Evolutionary conservation across 2,113 vertebrate genomes (phyloP).

Genomic region (Takifugu flavidus): DNA sequence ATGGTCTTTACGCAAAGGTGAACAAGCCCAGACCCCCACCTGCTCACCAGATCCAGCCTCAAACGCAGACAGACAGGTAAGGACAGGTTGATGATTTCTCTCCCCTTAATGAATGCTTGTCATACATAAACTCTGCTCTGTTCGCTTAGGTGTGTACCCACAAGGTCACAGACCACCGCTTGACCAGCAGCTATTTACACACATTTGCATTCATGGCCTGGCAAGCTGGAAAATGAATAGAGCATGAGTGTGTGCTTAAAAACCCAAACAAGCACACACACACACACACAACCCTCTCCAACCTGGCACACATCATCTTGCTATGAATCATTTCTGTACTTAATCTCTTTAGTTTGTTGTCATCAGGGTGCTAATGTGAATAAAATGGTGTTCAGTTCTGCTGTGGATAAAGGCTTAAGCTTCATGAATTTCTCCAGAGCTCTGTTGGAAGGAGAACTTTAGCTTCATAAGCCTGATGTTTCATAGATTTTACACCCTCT

Average conservation of each 20-base stretch:
- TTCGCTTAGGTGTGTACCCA: not conserved
- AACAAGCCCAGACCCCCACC: slow-evolving; percentile 82
- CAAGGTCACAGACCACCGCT: slow-evolving; percentile 31
- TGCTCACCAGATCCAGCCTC: slow-evolving; percentile 30
- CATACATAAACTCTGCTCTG: not conserved
- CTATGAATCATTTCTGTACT: slow-evolving; percentile 8
- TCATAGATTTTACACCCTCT: not conserved
- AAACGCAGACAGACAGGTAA: slow-evolving; percentile 78
- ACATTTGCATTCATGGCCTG: slow-evolving; percentile 38
- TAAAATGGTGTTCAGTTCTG: not conserved
- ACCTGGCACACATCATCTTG: not conserved
- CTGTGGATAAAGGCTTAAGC: not conserved
- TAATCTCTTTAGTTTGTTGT: not conserved
- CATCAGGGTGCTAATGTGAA: not conserved
- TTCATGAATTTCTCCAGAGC: not conserved
- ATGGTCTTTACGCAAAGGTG: slow-evolving; percentile 90
- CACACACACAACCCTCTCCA: not conserved
- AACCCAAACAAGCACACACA: not conserved
- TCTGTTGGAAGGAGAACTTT: not conserved
- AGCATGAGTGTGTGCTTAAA: slow-evolving; percentile 36
- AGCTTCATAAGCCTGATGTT: not conserved
- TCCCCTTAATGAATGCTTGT: not conserved
- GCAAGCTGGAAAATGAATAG: slow-evolving; percentile 43
- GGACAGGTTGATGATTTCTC: not conserved
- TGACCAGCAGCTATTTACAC: slow-evolving; percentile 36